Evolutionary conservation across 2,888 invertebrate genomes (phyloP), one percentile per base, ranked within the genome.

Genomic region (Hymenopus coronatus): DNA sequence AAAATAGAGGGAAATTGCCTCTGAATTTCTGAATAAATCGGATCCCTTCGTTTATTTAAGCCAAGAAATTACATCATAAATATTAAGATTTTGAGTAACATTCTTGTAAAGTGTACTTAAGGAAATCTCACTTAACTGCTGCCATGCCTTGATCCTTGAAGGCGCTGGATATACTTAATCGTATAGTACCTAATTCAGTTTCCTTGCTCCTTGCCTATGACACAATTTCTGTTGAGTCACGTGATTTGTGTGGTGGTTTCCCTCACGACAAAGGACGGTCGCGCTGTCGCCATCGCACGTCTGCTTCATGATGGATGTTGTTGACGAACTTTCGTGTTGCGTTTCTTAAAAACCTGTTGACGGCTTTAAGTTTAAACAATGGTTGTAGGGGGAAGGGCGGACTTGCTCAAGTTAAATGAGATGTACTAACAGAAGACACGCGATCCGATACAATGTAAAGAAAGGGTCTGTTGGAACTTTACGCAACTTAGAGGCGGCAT

Each of bases 331-430:
- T 86, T 86, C 20, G 28, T 86, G 86, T 86, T 86, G 28, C 84
- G 27, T 46, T 88, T 84, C 88, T 88, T 88, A 88, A 88, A 88
- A 88, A 88, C 83, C 88, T 88, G 83, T 88, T 88, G 88, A 28
- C 88, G 82, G 82, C 88, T 88, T 70, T 14, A 83, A 88, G 40
- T 88, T 88, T 82, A 83, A 88, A 88, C 88, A 86, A 86, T 86
- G 81, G 28, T n/a, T 33, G 25, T 33, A n/a, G 84, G 28, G 28
- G 28, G 81, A 81, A 86, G 86, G 81, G 54, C 46, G 81, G 25
- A 70, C 54, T 70, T 25, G 54, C 20, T 20, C 8, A 70, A 70
- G 54, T 70, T 70, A 70, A 70, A 70, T 70, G 54, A 70, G 54
- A 70, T 70, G 54, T 70, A 70, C 54, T 70, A 70, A 70, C 54